A percentile compares a stretch with the other conserved stretches of the same genome.
These are phyloP conservation scores for Limosa lapponica DNA, from an alignment of 2,797 vertebrate genomes.

Conservation along the genomic window DNA sequence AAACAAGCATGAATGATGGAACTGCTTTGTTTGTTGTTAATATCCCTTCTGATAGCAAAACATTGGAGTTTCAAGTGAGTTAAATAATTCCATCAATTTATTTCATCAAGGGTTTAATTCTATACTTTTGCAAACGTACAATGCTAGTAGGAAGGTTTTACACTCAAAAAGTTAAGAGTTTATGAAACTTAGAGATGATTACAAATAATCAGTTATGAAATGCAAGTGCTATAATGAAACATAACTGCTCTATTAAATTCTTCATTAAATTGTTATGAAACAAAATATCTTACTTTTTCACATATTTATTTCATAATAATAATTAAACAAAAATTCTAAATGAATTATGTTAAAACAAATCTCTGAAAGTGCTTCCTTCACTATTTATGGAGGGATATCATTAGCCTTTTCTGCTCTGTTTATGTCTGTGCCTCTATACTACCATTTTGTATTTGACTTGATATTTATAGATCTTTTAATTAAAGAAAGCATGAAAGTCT, in stretches of 20 bases:
- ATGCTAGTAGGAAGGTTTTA: not conserved
- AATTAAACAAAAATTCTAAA: not conserved
- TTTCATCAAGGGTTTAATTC: not conserved
- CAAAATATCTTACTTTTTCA: not conserved
- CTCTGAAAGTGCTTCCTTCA: not conserved
- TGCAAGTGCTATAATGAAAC: not conserved
- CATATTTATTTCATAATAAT: not conserved
- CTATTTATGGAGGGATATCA: not conserved
- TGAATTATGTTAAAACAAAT: not conserved
- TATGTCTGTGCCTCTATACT: not conserved
- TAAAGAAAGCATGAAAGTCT: not conserved
- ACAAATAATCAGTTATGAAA: not conserved
- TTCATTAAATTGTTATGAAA: not conserved
- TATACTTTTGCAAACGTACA: not conserved
- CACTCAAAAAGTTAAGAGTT: not conserved
- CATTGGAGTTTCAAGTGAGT: constrained; percentile 82
- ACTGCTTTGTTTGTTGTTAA: constrained; percentile 84
- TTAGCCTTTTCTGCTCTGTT: not conserved
- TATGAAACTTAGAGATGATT: not conserved
- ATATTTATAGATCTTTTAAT: not conserved
- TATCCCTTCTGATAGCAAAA: constrained; percentile 56
- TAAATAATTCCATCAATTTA: not conserved
- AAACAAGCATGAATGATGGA: constrained; percentile 73
- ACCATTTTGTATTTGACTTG: not conserved
- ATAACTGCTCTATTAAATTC: not conserved